phyloP scores from a whole-genome alignment of 2,113 vertebrate species.

The Bujurquina vittata region DNA sequence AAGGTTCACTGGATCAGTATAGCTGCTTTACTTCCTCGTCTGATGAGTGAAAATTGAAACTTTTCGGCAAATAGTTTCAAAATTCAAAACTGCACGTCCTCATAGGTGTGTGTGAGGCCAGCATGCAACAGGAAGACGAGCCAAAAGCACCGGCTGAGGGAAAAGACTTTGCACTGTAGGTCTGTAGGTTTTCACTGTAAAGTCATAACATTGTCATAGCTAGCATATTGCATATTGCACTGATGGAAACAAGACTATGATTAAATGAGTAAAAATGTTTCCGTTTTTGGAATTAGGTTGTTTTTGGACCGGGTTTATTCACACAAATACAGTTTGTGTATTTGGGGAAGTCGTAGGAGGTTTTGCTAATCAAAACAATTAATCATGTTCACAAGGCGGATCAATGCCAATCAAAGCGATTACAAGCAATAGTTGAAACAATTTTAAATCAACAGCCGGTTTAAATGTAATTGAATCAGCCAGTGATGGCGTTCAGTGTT shows the following conservation, averaged over 20 bases:
- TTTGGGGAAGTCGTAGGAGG: background rate
- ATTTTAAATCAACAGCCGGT: background rate
- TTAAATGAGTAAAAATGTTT: background rate
- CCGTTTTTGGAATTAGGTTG: background rate
- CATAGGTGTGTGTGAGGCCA: background rate
- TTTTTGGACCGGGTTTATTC: background rate
- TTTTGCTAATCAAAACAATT: background rate
- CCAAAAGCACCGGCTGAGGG: background rate
- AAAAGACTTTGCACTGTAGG: too few relatives aligned
- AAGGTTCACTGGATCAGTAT: too few relatives aligned
- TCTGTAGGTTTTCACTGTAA: background rate
- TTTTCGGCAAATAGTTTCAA: too few relatives aligned
- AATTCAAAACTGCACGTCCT: too few relatives aligned
- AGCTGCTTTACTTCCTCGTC: too few relatives aligned
- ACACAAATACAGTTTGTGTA: background rate
- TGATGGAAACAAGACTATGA: background rate
- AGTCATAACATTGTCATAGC: background rate
- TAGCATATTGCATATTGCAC: background rate
- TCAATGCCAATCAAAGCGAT: background rate
- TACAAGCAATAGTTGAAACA: background rate
- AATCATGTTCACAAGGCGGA: background rate
- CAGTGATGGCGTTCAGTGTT: too few relatives aligned
- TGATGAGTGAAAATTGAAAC: too few relatives aligned
- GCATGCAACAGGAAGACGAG: background rate
- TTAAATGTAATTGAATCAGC: too few relatives aligned